Conservation (phyloP, 2,888 invertebrate genomes). For the Folsomia manolachei region DNA sequence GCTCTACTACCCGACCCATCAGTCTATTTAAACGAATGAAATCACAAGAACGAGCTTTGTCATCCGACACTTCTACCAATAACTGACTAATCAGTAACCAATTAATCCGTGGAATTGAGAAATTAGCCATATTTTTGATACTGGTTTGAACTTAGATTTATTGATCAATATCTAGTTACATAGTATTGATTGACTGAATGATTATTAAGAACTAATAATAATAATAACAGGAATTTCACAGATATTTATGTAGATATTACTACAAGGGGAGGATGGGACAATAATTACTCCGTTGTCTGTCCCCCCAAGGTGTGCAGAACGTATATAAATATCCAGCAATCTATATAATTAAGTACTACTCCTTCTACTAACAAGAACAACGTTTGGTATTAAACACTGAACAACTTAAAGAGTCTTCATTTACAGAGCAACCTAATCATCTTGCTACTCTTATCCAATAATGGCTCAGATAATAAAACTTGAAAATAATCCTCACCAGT, state of each 20-base stretch:
- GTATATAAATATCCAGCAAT: background rate
- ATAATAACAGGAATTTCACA: background rate
- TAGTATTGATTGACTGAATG: background rate
- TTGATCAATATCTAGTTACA: background rate
- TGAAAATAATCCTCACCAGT: too few species aligned
- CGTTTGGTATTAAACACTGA: background rate
- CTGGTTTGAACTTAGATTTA: background rate
- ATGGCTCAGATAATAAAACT: too few species aligned
- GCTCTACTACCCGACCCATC: background rate
- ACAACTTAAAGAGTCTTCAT: too few species aligned
- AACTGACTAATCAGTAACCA: background rate
- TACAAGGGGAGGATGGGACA: too few species aligned
- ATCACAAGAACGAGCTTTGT: background rate
- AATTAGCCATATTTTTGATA: background rate
- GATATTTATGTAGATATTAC: too few species aligned
- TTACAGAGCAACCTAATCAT: too few species aligned
- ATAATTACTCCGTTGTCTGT: too few species aligned
- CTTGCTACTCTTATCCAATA: too few species aligned
- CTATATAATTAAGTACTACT: too few species aligned
- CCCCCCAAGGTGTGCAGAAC: background rate
- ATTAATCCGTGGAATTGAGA: background rate
- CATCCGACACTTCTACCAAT: background rate
- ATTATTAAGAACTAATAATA: background rate
- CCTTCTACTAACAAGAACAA: background rate
- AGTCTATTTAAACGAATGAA: conserved; percentile 12